Evolutionary conservation across 1,140 invertebrate species (phyloP).

Genomic region (Drosophila chauvacae): DNA sequence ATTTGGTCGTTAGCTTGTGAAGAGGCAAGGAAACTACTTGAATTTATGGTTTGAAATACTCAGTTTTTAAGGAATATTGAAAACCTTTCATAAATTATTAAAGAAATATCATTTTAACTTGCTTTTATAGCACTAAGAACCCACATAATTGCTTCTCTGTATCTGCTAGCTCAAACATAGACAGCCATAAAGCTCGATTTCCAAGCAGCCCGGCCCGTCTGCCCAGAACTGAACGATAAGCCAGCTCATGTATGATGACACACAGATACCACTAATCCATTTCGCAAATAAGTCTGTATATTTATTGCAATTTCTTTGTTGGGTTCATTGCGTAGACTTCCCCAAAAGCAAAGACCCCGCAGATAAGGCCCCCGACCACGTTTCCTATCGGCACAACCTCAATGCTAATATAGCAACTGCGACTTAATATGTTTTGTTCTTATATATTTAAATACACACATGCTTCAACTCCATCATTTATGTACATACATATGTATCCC

Average conservation of each 20-base stretch:
- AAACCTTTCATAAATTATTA: neutral
- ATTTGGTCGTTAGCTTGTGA: neutral
- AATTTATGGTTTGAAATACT: neutral
- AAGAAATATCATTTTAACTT: too few species aligned
- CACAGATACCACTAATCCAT: constrained; percentile 33
- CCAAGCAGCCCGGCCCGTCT: constrained; percentile 4
- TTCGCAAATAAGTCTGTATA: constrained; percentile 21
- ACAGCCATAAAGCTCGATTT: constrained; percentile 18
- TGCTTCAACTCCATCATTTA: constrained; percentile 6
- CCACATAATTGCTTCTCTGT: neutral
- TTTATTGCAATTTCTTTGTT: constrained; percentile 34
- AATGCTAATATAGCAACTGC: constrained; percentile 25
- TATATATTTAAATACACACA: constrained; percentile 12
- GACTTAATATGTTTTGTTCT: constrained; percentile 19
- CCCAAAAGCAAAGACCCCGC: constrained; percentile 23
- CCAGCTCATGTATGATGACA: constrained; percentile 8
- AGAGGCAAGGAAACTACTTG: neutral
- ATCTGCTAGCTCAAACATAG: constrained; percentile 1
- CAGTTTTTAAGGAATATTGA: neutral
- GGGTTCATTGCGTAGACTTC: constrained; percentile 12
- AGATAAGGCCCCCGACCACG: neutral
- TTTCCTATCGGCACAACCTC: constrained; percentile 31
- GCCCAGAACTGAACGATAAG: constrained; percentile 33
- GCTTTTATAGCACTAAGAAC: neutral
- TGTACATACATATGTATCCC: too few species aligned